A percentile compares a stretch with the other conserved stretches of the same genome.
Conservation (phyloP, 2,113 vertebrate genomes). For the Epinephelus cyanopodus region DNA sequence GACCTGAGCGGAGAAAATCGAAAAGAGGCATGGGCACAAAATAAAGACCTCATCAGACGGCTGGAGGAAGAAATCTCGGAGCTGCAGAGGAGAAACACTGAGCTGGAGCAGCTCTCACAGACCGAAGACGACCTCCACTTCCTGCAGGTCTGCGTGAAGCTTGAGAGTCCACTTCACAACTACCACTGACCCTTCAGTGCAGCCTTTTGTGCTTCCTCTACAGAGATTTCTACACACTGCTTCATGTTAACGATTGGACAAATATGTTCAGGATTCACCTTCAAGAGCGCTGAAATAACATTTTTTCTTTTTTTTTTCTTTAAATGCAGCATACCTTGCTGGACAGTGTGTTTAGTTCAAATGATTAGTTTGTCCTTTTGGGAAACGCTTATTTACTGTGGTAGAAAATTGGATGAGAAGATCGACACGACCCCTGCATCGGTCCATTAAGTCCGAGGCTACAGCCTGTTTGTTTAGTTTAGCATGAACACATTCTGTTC, state of each 20-base stretch:
- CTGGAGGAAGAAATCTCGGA: constrained; percentile 53
- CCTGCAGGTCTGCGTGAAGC: constrained; percentile 41
- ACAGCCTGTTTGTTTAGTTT: too few species aligned
- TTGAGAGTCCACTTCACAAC: not conserved
- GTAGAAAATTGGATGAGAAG: not conserved
- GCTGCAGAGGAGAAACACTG: constrained; percentile 36
- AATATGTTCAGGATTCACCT: not conserved
- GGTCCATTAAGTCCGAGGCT: not conserved
- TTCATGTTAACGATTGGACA: not conserved
- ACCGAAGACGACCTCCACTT: constrained; percentile 59
- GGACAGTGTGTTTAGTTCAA: not conserved
- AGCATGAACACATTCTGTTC: too few species aligned
- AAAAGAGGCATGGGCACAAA: not conserved
- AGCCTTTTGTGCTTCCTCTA: not conserved
- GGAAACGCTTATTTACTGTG: not conserved
- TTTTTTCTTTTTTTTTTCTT: not conserved
- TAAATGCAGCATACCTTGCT: not conserved
- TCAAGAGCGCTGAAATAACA: not conserved
- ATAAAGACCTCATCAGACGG: constrained; percentile 27
- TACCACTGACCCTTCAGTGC: not conserved
- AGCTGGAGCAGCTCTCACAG: constrained; percentile 45
- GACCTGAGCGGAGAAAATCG: not conserved
- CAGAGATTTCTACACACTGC: constrained; percentile 27
- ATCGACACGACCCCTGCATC: not conserved
- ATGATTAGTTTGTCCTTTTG: not conserved